Evolutionary conservation across 2,888 invertebrate genomes (phyloP), one percentile per base, ranked within the genome.

Genomic region (Netelia virgata): DNA sequence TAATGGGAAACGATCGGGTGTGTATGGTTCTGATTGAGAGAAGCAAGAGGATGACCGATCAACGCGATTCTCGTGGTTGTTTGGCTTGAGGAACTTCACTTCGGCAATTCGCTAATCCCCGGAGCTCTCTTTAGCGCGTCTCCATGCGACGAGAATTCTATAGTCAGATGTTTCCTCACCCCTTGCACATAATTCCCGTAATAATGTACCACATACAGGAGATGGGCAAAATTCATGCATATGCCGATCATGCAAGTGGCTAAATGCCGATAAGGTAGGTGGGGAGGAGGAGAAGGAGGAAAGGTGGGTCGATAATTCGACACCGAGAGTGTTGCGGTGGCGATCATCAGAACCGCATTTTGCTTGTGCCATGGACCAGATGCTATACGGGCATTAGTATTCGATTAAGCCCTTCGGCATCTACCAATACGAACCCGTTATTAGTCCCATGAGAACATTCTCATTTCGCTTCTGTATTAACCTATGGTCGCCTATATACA

Each of bases 181-280:
- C 50, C 73, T 80, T 55, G 84, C 57, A 16, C 81, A 14, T 84
- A 77, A 84, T 84, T 81, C 61, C n/a, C 23, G 53, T 81, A 84
- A 80, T 77, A 41, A 68, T 61, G 73, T 41, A 72, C 36, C 18
- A n/a, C 28, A 36, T 50, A 3, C 11, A 23, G 74, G 8, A 23
- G 66, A 57, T 16, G 75, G 16, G 57, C 68, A 77, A 69, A 59
- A 77, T 77, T 14, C 23, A 76, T 77, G 18, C 61, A 28, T 23
- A 28, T 16, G 9, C 50, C 69, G 28, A 18, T 68, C 28, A 36
- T 59, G 10, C 16, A 10, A 14, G 20, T 18, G 23, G 57, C 11
- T 11, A 41, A 50, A 50, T 61, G n/a, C 59, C 61, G 41, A 28
- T 61, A 6, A 23, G 43, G 63, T 0, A n/a, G n/a, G 28, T 47